Base-by-base conservation (phyloP, 2,113 vertebrate species). In the Urocitellus parryii region DNA sequence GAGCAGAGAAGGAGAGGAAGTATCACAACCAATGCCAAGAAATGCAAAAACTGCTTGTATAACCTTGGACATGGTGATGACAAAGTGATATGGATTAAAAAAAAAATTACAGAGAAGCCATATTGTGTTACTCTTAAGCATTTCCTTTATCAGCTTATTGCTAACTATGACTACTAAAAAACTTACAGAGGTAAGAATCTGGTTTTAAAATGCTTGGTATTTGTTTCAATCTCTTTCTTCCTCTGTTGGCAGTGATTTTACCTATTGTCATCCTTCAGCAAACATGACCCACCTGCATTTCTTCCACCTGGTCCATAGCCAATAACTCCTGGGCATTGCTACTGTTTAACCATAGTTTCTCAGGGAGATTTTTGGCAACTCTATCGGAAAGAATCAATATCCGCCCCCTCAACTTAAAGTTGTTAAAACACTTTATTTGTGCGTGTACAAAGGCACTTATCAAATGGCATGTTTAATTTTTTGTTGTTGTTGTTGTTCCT, bases 101-200 rank as follows among this genome's bases (percentile, higher is more conserved):
- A 95, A 92, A n/a, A 95, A 92, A n/a, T 65, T 58, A 61, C 2
- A 37, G 58, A 72, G 58, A 77, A 45, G 20, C 37, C 67, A n/a
- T 34, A 11, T 32, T 48, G 8, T 20, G 14, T 22, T 5, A 24
- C 16, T 45, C 24, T 2, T 56, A 72, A 0, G 4, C 16, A 45
- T 8, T 27, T 93, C 9, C 8, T 81, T 70, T 78, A 51, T 37
- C 27, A 20, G 3, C 4, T 73, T 29, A 72, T n/a, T 73, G 61
- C 42, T 79, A 61, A 65, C 25, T 37, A 1, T 42, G 80, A 86
- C 16, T 80, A 29, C 63, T 87, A 5, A 13, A 22, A 37, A 58
- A 78, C 17, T 73, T 9, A 68, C 6, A 32, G 8, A 29, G 9
- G 14, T 51, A 4, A 92, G 32, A 86, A 42, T 39, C 14, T 37